These are phyloP conservation scores for Heteromurus nitidus DNA, from an alignment of 2,888 invertebrate genomes.

Conservation along the genomic window DNA sequence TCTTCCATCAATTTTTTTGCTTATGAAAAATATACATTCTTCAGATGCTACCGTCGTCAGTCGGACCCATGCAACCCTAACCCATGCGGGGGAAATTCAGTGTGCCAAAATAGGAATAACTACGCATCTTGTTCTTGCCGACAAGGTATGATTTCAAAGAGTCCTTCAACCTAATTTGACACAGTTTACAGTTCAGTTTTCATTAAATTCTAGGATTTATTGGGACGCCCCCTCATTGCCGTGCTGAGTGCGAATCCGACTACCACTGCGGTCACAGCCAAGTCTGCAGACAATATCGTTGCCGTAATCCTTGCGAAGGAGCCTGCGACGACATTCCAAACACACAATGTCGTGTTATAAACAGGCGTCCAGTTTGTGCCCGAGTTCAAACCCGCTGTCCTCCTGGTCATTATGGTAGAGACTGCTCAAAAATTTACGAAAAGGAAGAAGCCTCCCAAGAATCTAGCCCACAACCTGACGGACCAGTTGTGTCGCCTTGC, in stretches of 20 bases:
- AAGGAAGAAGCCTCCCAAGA: conserved; percentile 22
- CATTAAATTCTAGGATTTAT: conserved; percentile 48
- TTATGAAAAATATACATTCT: no score
- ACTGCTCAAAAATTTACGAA: conserved; percentile 68
- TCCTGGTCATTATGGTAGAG: conserved; percentile 74
- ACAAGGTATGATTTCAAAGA: conserved; percentile 17
- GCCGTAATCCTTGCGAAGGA: conserved; percentile 71
- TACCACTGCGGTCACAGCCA: conserved; percentile 66
- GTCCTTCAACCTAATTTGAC: no score
- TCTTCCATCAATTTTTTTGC: background rate
- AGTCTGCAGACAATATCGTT: conserved; percentile 62
- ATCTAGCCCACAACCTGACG: background rate
- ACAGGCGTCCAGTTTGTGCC: conserved; percentile 74
- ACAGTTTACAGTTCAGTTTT: background rate
- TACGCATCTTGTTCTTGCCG: conserved; percentile 67
- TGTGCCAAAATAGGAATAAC: conserved; percentile 61
- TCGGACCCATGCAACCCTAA: conserved; percentile 55
- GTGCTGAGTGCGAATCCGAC: conserved; percentile 69
- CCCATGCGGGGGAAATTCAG: conserved; percentile 66
- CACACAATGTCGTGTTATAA: conserved; percentile 74
- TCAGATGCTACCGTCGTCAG: conserved; percentile 52
- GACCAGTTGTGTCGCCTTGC: conserved; percentile 27
- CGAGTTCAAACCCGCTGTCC: conserved; percentile 72
- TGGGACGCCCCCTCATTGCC: conserved; percentile 70
- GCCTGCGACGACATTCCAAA: conserved; percentile 72